Evolutionary conservation across 2,888 invertebrate genomes (phyloP).

Genomic region (Lasioglossum calceatum): DNA sequence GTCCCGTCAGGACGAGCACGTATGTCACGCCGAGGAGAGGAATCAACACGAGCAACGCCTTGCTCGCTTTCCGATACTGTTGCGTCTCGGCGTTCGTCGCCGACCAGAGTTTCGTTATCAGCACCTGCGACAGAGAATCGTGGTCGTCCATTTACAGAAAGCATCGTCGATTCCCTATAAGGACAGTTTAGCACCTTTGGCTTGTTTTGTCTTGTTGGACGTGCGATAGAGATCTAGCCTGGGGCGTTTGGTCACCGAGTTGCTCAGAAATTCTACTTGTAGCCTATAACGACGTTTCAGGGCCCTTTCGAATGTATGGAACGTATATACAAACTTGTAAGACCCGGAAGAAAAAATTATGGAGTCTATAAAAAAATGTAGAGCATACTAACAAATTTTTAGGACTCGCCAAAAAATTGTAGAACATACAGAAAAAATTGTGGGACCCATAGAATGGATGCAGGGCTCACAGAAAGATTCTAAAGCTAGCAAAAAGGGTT

Average conservation of each 20-base stretch:
- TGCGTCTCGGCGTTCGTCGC: constrained; percentile 96
- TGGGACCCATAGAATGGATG: not conserved
- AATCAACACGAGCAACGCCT: constrained; percentile 95
- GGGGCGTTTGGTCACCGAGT: not conserved
- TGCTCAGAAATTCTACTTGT: not conserved
- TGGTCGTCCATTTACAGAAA: not conserved
- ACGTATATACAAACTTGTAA: not conserved
- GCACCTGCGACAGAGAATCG: constrained; percentile 87
- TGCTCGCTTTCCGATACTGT: constrained; percentile 95
- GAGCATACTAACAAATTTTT: not conserved
- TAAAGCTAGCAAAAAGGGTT: not conserved
- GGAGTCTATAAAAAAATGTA: not conserved
- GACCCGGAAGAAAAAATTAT: not conserved
- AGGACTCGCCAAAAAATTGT: no score
- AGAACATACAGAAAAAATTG: not conserved
- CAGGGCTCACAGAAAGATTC: not conserved
- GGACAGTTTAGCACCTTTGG: not conserved
- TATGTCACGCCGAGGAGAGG: constrained; percentile 97
- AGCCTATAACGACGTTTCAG: not conserved
- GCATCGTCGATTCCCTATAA: not conserved
- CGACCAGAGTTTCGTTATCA: constrained; percentile 96
- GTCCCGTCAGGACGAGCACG: constrained; percentile 93
- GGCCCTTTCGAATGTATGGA: not conserved
- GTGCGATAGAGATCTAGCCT: not conserved
- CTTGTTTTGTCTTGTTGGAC: not conserved